phyloP scores from a whole-genome alignment of 2,113 vertebrate genomes.

The Prunella himalayana region DNA sequence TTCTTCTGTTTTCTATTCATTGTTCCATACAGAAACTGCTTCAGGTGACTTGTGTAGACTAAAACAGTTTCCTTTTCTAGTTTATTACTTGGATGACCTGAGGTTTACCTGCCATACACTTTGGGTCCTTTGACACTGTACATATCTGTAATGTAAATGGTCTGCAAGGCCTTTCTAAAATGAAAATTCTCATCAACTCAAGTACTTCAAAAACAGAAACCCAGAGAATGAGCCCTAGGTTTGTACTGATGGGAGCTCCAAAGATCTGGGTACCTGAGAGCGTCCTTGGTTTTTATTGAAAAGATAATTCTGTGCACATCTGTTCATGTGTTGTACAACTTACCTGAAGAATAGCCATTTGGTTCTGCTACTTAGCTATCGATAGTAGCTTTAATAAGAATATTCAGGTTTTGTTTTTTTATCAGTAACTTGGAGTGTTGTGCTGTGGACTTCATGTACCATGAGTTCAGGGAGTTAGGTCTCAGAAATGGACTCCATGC shows the following conservation, averaged over 20 bases:
- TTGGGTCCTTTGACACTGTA: background rate
- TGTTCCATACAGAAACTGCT: background rate
- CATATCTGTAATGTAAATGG: background rate
- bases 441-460: background rate
- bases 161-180: background rate
- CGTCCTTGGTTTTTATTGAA: background rate
- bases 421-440: background rate
- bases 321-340: background rate
- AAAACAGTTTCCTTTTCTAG: background rate
- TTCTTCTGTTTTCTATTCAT: background rate
- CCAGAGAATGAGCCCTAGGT: background rate
- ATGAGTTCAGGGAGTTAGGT: background rate
- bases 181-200: background rate
- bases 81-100: background rate
- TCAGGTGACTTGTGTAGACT: background rate
- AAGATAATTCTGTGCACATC: background rate
- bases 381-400: background rate
- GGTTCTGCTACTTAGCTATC: background rate
- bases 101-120: rapidly evolving
- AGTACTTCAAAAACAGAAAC: background rate
- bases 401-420: background rate
- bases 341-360: background rate
- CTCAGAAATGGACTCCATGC: background rate
- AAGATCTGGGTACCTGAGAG: background rate
- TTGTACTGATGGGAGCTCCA: background rate